A percentile compares a stretch with the other conserved stretches of the same genome.
Evolutionary conservation across 2,113 vertebrate genomes (phyloP).

Genomic region (Chinchilla lanigera): DNA sequence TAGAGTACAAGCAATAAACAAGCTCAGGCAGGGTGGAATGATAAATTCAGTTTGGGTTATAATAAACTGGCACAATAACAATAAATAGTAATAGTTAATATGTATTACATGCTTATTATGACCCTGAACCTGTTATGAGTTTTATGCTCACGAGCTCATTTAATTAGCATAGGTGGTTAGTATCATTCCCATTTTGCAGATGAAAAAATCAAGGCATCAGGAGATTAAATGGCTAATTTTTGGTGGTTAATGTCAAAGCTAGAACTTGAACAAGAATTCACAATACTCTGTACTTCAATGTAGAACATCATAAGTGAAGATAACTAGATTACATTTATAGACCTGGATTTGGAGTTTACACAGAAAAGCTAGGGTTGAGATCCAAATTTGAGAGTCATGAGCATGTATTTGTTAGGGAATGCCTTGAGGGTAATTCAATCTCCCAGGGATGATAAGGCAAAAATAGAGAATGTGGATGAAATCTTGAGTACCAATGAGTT

Average conservation of each 20-base stretch:
- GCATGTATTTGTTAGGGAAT: background rate
- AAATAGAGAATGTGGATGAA: background rate
- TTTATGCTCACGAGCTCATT: background rate
- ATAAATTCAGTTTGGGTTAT: conserved; percentile 21
- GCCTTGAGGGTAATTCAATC: background rate
- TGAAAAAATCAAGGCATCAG: background rate
- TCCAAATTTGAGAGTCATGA: background rate
- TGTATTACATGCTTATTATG: background rate
- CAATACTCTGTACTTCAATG: background rate
- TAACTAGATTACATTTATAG: background rate
- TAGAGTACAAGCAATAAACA: background rate
- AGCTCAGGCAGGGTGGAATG: background rate
- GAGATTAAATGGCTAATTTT: background rate
- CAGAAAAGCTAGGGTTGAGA: background rate
- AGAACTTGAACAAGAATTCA: conserved; percentile 32
- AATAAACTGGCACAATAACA: background rate
- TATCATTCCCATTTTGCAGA: background rate
- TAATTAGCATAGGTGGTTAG: background rate
- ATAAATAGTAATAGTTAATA: conserved; percentile 12
- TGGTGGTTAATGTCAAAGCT: background rate
- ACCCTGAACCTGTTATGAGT: background rate
- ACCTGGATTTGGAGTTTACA: background rate
- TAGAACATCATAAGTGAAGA: conserved; percentile 4
- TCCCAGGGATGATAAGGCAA: background rate
- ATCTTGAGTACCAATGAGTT: background rate